Conservation (phyloP, 2,888 invertebrate genomes). For the Ochropleura plecta region DNA sequence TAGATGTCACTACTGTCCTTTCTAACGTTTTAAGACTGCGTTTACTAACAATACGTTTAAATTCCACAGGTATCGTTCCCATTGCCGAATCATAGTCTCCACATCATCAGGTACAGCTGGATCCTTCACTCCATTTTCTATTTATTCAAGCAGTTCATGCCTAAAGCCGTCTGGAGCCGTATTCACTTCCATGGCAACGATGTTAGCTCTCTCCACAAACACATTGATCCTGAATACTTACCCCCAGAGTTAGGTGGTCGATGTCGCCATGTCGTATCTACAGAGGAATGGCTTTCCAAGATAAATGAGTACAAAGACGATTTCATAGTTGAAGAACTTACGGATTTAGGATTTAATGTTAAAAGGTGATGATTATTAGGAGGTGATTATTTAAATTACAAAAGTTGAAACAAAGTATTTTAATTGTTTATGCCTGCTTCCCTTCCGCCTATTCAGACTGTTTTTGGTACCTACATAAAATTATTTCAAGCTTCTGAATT, state of each 20-base stretch:
- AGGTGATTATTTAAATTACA: slow-evolving; percentile 5
- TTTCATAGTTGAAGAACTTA: slow-evolving; percentile 91
- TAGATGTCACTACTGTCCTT: slow-evolving; percentile 36
- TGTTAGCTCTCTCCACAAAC: slow-evolving; percentile 81
- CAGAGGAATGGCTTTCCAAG: slow-evolving; percentile 92
- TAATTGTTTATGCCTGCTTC: slow-evolving; percentile 3
- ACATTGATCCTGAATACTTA: slow-evolving; percentile 80
- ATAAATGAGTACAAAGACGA: slow-evolving; percentile 88
- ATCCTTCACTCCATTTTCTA: slow-evolving; percentile 94
- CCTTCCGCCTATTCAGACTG: not conserved
- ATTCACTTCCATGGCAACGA: slow-evolving; percentile 85
- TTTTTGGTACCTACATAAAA: not conserved
- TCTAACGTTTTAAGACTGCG: not conserved
- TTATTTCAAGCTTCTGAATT: not conserved
- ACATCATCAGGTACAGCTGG: slow-evolving; percentile 95
- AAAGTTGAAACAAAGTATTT: not conserved
- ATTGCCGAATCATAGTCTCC: slow-evolving; percentile 93
- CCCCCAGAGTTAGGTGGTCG: slow-evolving; percentile 85
- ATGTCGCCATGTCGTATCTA: slow-evolving; percentile 90
- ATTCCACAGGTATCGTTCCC: slow-evolving; percentile 93
- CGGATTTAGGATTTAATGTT: slow-evolving; percentile 90
- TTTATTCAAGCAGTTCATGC: slow-evolving; percentile 94
- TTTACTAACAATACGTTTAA: slow-evolving; percentile 6
- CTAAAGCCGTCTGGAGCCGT: slow-evolving; percentile 91
- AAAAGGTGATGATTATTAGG: slow-evolving; percentile 57